These are phyloP conservation scores for Rallus crepitans DNA, from an alignment of 2,797 vertebrate species.

Conservation along the genomic window DNA sequence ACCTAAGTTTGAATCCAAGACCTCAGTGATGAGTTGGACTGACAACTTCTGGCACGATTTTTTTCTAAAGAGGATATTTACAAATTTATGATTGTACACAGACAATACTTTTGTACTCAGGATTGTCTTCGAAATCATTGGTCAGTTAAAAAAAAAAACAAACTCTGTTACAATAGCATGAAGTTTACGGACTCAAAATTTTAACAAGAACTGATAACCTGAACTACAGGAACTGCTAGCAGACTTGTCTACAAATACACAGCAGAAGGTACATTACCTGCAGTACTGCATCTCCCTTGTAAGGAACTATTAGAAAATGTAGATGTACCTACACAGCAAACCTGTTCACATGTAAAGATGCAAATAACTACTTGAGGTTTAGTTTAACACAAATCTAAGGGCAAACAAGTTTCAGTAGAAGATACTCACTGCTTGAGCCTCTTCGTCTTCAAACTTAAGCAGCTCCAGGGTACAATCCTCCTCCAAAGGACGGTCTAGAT, in stretches of 20 bases:
- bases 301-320: background rate
- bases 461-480: conserved; percentile 90
- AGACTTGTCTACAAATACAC: background rate
- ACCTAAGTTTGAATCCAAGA: background rate
- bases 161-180: background rate
- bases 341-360: background rate
- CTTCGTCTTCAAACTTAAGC: conserved; percentile 97
- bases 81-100: background rate
- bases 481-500: conserved; percentile 94
- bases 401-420: background rate
- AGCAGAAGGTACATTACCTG: background rate
- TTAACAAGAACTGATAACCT: background rate
- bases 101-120: background rate
- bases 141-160: background rate
- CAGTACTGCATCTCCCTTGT: background rate
- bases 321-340: background rate
- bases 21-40: background rate
- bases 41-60: background rate
- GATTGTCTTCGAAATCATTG: background rate
- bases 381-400: background rate
- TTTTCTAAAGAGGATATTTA: background rate
- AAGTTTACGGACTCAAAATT: background rate
- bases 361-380: background rate
- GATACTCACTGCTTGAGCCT: conserved; percentile 93
- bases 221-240: background rate